phyloP scores from a whole-genome alignment of 2,888 invertebrate genomes.

The Tethea ocularis region DNA sequence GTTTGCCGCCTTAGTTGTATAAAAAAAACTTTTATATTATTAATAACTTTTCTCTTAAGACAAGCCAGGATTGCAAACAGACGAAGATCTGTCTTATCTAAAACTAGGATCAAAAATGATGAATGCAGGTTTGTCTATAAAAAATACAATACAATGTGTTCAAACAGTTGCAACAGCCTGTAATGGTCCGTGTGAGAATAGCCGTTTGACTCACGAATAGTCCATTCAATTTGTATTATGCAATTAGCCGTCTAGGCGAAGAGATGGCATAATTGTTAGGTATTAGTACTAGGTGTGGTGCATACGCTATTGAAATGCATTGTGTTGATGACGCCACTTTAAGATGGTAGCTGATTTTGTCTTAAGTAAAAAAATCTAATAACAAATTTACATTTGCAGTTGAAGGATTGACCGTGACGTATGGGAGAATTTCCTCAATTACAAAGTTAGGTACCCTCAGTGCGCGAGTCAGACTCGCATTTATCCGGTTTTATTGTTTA shows the following conservation, averaged over 20 bases:
- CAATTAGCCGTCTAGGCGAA: not conserved
- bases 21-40: too few relatives aligned
- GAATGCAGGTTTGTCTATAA: not conserved
- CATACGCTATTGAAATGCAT: not conserved
- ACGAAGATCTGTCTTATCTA: not conserved
- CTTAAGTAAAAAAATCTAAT: too few relatives aligned
- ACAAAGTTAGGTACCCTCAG: too few relatives aligned
- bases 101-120: not conserved
- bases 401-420: too few relatives aligned
- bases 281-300: not conserved
- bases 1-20: too few relatives aligned
- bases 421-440: too few relatives aligned
- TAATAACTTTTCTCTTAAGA: too few relatives aligned
- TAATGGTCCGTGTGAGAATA: not conserved
- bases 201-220: not conserved
- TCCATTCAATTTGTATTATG: constrained; percentile 4
- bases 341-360: too few relatives aligned
- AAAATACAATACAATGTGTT: not conserved
- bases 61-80: too few relatives aligned
- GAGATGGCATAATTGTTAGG: not conserved
- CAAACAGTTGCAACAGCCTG: not conserved
- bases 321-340: not conserved
- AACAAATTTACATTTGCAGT: too few relatives aligned
- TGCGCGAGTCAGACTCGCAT: too few relatives aligned
- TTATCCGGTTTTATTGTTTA: too few relatives aligned